Base-by-base conservation (phyloP, 53 echinoderm and acorn worm species). In the Temnopleurus reevesii region DNA sequence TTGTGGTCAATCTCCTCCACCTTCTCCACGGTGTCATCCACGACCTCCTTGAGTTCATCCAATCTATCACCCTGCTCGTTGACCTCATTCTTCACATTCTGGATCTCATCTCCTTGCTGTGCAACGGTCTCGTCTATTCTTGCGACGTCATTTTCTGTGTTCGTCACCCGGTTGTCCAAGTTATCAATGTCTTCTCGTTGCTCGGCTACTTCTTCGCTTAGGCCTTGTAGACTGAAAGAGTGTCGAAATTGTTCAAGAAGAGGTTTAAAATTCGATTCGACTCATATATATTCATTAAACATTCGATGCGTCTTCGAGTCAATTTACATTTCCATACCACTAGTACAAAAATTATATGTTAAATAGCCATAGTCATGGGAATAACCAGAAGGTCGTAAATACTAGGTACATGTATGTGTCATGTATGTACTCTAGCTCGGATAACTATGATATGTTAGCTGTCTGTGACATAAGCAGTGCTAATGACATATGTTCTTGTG, bases 1-100 rank as follows among this genome's bases (percentile, higher is more conserved):
- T 97, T 97, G 82, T 94, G 93, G 76, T 95, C 97, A 2, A 97
- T 97, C 77, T 97, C 97, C 23, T 97, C 97, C 10, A 97, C 97
- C 58, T 94, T 97, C 46, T 87, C 91, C n/a, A 94, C 90, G 4
- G 90, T 92, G 12, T 97, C 95, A 86, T 95, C 97, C 18, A 97
- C 97, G 28, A 92, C 94, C 27, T 92, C 94, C 58, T 97, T 91
- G 36, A 97, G 64, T 27, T 92, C 90, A 19, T 91, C 95, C 45
- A 97, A 58, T 41, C 89, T 88, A 76, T 97, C 93, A 15, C 95
- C 97, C 51, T 95, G 97, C 63, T 94, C 95, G 28, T 59, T 81
- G 44, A 95, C 94, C 57, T 95, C 95, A 44, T 93, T 94, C 85
- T 95, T 92, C 12, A 97, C 95, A 58, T 95, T 93, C 46, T 92